Percentiles rank a stretch among this genome's conserved stretches.
These are phyloP conservation scores for Dicerorhinus sumatrensis DNA, from an alignment of 2,113 vertebrate genomes.

Conservation along the genomic window DNA sequence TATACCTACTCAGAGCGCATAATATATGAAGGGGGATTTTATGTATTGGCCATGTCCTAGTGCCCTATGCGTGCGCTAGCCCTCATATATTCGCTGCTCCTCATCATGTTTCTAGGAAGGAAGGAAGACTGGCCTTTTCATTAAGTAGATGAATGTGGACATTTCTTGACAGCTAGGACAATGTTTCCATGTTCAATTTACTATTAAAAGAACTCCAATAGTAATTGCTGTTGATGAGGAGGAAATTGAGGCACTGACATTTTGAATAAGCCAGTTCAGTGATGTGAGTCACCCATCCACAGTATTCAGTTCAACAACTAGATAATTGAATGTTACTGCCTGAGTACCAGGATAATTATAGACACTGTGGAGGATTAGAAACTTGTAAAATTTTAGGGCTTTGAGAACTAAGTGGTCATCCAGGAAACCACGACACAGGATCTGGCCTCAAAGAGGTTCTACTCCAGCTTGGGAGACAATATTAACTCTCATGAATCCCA, in stretches of 20 bases:
- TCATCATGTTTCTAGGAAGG: slow-evolving; percentile 65
- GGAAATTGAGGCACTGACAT: slow-evolving; percentile 75
- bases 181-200: slow-evolving; percentile 76
- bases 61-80: neutral
- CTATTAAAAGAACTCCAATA: slow-evolving; percentile 70
- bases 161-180: slow-evolving; percentile 69
- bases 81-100: neutral
- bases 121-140: slow-evolving; percentile 67
- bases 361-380: slow-evolving; percentile 67
- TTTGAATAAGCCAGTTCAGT: slow-evolving; percentile 60
- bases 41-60: neutral
- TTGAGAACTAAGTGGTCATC: slow-evolving; percentile 70
- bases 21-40: slow-evolving; percentile 51
- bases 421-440: slow-evolving; percentile 68
- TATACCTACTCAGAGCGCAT: slow-evolving; percentile 49
- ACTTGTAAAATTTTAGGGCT: slow-evolving; percentile 74
- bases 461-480: neutral
- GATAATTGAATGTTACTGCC: slow-evolving; percentile 75
- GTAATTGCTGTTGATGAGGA: slow-evolving; percentile 71
- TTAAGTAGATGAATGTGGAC: slow-evolving; percentile 67
- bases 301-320: slow-evolving; percentile 56
- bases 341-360: slow-evolving; percentile 72
- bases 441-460: slow-evolving; percentile 63
- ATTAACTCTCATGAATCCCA: neutral
- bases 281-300: slow-evolving; percentile 71